Conservation (phyloP, 2,113 vertebrate genomes). For the Falco punctatus region DNA sequence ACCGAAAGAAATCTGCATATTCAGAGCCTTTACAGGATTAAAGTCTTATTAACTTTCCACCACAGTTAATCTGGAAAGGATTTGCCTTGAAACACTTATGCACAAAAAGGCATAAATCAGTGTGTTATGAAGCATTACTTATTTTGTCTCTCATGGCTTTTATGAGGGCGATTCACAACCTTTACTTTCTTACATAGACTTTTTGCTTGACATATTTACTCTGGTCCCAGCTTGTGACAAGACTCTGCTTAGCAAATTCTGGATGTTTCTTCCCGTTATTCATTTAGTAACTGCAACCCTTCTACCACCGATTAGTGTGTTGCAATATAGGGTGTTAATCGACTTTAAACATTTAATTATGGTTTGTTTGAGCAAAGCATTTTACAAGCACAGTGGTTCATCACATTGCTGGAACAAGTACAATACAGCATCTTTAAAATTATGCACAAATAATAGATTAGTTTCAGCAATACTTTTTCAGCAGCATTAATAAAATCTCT, state of each 20-base stretch:
- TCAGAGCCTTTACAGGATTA: not conserved
- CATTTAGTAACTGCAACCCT: not conserved
- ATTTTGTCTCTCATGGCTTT: not conserved
- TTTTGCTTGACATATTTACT: not conserved
- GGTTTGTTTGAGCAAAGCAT: not conserved
- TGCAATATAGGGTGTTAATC: not conserved
- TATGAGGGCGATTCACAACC: not conserved
- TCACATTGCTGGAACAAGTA: slow-evolving; percentile 38
- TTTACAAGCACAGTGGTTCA: slow-evolving; percentile 25
- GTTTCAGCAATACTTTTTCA: slow-evolving; percentile 28
- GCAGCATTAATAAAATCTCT: slow-evolving; percentile 64
- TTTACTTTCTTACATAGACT: not conserved
- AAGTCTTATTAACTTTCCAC: not conserved
- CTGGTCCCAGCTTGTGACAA: not conserved
- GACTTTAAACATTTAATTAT: slow-evolving; percentile 43
- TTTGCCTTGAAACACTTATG: not conserved
- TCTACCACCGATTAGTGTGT: not conserved
- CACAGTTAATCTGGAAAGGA: not conserved
- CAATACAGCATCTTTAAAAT: slow-evolving; percentile 30
- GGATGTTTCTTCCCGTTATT: not conserved
- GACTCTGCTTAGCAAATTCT: not conserved
- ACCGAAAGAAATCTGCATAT: not conserved
- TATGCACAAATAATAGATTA: slow-evolving; percentile 21
- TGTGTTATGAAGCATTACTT: not conserved
- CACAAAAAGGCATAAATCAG: not conserved